phyloP scores from a whole-genome alignment of 2,797 vertebrate species.

The Sebastes umbrosus region DNA sequence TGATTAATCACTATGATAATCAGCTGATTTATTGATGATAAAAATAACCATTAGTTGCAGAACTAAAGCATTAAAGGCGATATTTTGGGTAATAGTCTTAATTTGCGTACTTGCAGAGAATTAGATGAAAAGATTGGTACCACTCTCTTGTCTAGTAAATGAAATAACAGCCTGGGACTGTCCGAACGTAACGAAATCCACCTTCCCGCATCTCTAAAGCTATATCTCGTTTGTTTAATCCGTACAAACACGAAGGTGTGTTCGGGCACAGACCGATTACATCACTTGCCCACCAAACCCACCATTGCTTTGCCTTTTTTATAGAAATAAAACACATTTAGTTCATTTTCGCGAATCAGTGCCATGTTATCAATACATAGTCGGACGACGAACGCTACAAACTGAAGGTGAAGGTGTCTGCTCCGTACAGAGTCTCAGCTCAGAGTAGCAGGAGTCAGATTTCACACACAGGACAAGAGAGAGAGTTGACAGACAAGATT shows the following conservation, averaged over 20 bases:
- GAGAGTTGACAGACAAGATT: no score
- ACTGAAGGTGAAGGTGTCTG: no score
- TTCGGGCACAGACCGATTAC: no score
- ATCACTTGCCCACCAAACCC: no score
- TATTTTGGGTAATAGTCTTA: not conserved
- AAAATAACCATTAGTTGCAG: not conserved
- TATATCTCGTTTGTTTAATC: not conserved
- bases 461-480: no score
- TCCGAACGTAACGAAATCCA: not conserved
- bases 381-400: no score
- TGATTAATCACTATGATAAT: not conserved
- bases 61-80: not conserved
- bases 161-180: not conserved
- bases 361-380: no score
- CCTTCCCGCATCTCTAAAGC: not conserved
- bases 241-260: not conserved
- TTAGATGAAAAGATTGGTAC: not conserved
- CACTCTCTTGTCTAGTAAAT: not conserved
- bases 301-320: no score
- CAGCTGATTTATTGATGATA: not conserved
- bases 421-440: no score
- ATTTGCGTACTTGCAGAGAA: not conserved
- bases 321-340: no score
- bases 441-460: no score
- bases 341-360: no score